These are phyloP conservation scores for Micromesistius poutassou DNA, from an alignment of 2,797 vertebrate genomes.

Conservation along the genomic window DNA sequence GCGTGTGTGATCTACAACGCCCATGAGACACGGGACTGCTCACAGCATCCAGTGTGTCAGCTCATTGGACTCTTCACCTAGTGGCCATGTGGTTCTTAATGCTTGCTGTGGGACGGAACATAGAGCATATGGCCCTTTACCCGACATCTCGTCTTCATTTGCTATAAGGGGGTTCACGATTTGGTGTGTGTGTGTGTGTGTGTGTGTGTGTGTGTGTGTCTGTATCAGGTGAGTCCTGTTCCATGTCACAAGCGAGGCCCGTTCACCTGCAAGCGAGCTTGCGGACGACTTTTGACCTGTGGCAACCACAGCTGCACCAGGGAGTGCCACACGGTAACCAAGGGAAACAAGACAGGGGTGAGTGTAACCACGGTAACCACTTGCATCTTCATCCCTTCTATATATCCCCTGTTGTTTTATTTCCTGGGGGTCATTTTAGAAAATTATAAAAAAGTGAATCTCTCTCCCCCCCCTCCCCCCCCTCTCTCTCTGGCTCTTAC, in stretches of 20 bases:
- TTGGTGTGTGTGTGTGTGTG: too few relatives aligned
- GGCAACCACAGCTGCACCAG: constrained; percentile 58
- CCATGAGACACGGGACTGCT: too few relatives aligned
- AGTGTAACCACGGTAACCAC: not conserved
- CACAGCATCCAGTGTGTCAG: not conserved
- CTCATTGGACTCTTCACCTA: not conserved
- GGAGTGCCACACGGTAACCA: constrained; percentile 56
- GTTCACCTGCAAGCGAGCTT: constrained; percentile 51
- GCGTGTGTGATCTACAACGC: not conserved
- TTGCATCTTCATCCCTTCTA: not conserved
- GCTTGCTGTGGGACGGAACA: too few relatives aligned
- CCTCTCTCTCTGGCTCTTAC: not conserved
- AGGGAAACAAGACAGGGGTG: constrained; percentile 37
- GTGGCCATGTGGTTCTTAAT: not conserved
- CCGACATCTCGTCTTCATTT: not conserved
- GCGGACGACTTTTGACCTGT: constrained; percentile 54
- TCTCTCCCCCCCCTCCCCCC: not conserved
- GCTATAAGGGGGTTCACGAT: not conserved
- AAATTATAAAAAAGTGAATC: not conserved
- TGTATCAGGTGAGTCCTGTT: constrained; percentile 58
- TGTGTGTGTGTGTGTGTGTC: constrained; percentile 25
- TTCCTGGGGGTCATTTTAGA: not conserved
- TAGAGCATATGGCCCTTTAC: not conserved
- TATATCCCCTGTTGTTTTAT: not conserved
- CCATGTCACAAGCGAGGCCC: constrained; percentile 52